These are phyloP conservation scores for Priocnemis perturbator DNA, from an alignment of 2,888 invertebrate species.

Conservation along the genomic window DNA sequence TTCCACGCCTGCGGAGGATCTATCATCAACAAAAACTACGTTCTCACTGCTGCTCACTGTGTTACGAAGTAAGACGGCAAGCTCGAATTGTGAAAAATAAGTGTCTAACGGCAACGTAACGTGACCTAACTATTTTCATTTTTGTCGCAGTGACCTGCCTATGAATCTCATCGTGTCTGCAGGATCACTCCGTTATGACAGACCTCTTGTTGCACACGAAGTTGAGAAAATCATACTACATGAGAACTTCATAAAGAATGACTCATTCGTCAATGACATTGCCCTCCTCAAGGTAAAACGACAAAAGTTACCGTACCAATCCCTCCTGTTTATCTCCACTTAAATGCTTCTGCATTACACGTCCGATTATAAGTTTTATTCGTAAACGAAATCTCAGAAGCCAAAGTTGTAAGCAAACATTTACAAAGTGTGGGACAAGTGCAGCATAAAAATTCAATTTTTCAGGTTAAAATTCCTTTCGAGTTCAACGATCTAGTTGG, in stretches of 20 bases:
- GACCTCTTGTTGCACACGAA: background rate
- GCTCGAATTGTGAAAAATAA: too few species aligned
- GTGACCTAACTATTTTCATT: too few species aligned
- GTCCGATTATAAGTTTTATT: too few species aligned
- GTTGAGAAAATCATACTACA: constrained; percentile 34
- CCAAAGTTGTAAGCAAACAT: too few species aligned
- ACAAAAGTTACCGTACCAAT: too few species aligned
- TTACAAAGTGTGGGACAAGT: too few species aligned
- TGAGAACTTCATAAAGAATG: constrained; percentile 33
- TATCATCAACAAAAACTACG: constrained; percentile 47
- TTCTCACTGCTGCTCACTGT: constrained; percentile 64
- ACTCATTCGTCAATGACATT: constrained; percentile 57
- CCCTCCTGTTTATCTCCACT: too few species aligned
- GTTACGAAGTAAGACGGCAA: constrained; percentile 23
- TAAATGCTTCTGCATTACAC: too few species aligned
- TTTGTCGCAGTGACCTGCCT: background rate
- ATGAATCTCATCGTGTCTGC: constrained; percentile 46
- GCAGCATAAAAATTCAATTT: too few species aligned
- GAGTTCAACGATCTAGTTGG: background rate
- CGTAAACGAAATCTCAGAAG: too few species aligned
- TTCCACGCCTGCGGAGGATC: constrained; percentile 61
- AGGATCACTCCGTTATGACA: constrained; percentile 29
- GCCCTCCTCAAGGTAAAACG: constrained; percentile 59
- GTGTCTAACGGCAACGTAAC: too few species aligned
- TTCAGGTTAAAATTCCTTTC: constrained; percentile 38